A percentile compares a stretch with the other conserved stretches of the same genome.
Conservation (phyloP, 2,113 vertebrate genomes). For the Lipophrys pholis region DNA sequence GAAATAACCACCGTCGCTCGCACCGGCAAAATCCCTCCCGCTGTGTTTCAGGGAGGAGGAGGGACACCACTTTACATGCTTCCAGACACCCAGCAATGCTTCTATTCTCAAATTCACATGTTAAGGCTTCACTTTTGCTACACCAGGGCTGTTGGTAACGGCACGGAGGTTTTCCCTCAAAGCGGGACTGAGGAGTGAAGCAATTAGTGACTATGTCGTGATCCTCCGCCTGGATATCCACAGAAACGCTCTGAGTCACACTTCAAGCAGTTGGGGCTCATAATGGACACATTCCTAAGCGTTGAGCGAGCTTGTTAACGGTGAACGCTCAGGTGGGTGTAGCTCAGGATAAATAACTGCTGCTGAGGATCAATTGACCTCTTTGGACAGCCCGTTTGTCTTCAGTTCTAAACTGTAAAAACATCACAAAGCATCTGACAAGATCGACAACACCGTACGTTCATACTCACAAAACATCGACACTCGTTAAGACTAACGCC, state of each 20-base stretch:
- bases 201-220: not conserved
- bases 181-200: constrained; percentile 28
- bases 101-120: constrained; percentile 40
- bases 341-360: no score
- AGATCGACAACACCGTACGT: no score
- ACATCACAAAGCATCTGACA: no score
- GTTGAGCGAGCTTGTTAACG: no score
- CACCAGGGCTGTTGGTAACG: constrained; percentile 51
- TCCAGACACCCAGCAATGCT: constrained; percentile 11
- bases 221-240: not conserved
- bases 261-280: constrained; percentile 25
- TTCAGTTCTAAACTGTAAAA: no score
- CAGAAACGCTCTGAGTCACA: not conserved
- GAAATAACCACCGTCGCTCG: constrained; percentile 51
- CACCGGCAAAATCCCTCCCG: constrained; percentile 28
- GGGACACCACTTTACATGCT: constrained; percentile 10
- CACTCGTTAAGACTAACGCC: no score
- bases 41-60: not conserved
- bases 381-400: no score
- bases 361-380: no score
- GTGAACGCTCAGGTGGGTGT: no score
- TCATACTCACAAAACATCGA: no score
- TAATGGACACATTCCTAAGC: no score
- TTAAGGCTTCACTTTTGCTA: constrained; percentile 71
- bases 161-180: constrained; percentile 10